Evolutionary conservation across 2,888 invertebrate species (phyloP).

Genomic region (Drosophila percnosoma): DNA sequence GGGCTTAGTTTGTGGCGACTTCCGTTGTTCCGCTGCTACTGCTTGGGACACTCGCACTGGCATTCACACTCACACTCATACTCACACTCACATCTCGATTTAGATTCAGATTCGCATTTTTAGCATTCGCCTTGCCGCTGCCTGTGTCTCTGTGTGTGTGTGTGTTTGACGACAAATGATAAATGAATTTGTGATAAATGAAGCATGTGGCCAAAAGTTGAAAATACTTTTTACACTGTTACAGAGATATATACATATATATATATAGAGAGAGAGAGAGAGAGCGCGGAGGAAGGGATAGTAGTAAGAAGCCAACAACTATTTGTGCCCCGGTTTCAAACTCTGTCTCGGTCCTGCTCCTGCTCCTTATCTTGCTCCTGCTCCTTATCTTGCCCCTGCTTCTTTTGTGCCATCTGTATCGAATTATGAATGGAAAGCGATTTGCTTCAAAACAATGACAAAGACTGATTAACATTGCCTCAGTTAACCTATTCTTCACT

Average conservation of each 20-base stretch:
- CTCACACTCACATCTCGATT: conserved; percentile 35
- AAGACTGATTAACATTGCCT: conserved; percentile 62
- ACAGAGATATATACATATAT: neutral
- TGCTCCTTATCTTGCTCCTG: conserved; percentile 9
- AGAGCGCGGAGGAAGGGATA: neutral
- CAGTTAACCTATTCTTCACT: conserved; percentile 12
- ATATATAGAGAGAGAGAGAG: neutral
- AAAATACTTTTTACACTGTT: conserved; percentile 71
- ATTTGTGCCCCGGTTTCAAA: conserved; percentile 34
- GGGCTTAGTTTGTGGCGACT: conserved; percentile 65
- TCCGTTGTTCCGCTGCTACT: conserved; percentile 41
- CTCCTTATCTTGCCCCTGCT: conserved; percentile 10
- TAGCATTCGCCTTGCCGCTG: conserved; percentile 52
- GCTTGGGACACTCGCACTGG: conserved; percentile 10
- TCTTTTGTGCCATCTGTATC: conserved; percentile 55
- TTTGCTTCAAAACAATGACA: conserved; percentile 44
- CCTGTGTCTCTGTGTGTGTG: conserved; percentile 14
- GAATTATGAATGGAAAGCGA: conserved; percentile 66
- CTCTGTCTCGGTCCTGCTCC: neutral
- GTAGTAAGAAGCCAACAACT: conserved; percentile 32
- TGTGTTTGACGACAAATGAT: conserved; percentile 74
- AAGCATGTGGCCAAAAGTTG: conserved; percentile 81
- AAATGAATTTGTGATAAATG: conserved; percentile 82
- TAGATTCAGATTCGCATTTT: conserved; percentile 50
- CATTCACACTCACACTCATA: conserved; percentile 14